Evolutionary conservation across 2,113 vertebrate species (phyloP).

Genomic region (Burhinus bistriatus): DNA sequence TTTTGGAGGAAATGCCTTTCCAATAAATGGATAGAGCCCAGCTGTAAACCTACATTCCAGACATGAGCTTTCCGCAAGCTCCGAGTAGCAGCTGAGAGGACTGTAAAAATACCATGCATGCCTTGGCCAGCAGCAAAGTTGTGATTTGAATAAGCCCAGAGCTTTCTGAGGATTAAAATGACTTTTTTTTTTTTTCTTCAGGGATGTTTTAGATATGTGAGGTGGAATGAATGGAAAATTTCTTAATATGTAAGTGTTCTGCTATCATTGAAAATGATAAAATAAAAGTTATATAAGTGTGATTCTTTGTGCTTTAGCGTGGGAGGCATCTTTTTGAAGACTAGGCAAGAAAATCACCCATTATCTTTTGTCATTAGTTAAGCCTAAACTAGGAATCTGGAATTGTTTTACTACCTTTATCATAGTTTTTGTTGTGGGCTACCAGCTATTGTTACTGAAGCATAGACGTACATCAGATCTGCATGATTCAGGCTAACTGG

Average conservation of each 20-base stretch:
- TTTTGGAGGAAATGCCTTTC: neutral
- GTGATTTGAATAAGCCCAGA: neutral
- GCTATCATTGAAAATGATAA: neutral
- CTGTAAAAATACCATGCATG: neutral
- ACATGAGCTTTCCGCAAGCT: neutral
- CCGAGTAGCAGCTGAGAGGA: neutral
- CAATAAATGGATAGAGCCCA: neutral
- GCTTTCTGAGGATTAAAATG: neutral
- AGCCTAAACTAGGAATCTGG: neutral
- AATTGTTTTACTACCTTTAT: neutral
- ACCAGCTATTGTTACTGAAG: neutral
- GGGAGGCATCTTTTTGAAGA: constrained; percentile 3
- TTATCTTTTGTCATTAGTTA: neutral
- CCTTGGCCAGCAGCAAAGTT: neutral
- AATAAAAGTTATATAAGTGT: neutral
- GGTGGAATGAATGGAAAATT: neutral
- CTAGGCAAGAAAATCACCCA: neutral
- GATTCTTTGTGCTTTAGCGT: neutral
- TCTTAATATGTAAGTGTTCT: neutral
- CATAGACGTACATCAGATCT: neutral
- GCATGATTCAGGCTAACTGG: neutral
- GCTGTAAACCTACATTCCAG: neutral
- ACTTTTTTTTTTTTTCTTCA: neutral
- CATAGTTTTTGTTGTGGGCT: neutral
- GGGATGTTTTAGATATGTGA: neutral